A percentile compares a stretch with the other conserved stretches of the same genome.
phyloP scores from a whole-genome alignment of 1,140 invertebrate genomes.

The Bombus affinis region DNA sequence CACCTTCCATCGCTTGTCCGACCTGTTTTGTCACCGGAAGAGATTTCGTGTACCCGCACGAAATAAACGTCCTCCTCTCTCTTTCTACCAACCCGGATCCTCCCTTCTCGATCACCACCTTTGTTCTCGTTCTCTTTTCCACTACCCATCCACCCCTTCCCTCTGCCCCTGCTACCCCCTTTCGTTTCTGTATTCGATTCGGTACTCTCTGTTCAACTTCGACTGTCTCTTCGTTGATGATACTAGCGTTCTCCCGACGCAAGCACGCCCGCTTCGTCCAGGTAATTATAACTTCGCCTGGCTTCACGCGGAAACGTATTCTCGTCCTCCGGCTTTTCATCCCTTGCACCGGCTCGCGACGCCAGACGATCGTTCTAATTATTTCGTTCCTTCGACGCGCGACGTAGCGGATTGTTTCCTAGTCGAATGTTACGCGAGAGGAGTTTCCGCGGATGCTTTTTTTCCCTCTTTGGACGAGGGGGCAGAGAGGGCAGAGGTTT shows the following conservation, averaged over 20 bases:
- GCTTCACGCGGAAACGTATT: conserved; percentile 31
- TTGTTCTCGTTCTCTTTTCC: neutral
- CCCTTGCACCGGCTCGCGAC: conserved; percentile 1
- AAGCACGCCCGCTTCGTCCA: conserved; percentile 24
- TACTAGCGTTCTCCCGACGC: neutral
- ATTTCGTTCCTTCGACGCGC: conserved; percentile 42
- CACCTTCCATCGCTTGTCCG: conserved; percentile 66
- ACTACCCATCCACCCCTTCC: neutral
- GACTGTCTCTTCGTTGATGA: neutral
- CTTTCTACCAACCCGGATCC: neutral
- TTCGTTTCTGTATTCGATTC: neutral
- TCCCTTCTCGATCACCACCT: conserved; percentile 55
- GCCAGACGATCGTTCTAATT: conserved; percentile 32
- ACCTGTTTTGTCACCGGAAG: conserved; percentile 70
- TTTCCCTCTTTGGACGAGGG: neutral
- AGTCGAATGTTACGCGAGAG: neutral
- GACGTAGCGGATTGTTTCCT: too few species aligned
- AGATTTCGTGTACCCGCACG: conserved; percentile 63
- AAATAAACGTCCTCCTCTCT: conserved; percentile 55
- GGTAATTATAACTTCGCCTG: conserved; percentile 51
- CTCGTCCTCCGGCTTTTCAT: conserved; percentile 32
- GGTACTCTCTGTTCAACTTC: neutral
- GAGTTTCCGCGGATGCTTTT: neutral
- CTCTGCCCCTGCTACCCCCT: neutral
- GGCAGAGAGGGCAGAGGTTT: too few species aligned